These are phyloP conservation scores for Oreochromis niloticus DNA, from an alignment of 2,113 vertebrate genomes.

Conservation along the genomic window DNA sequence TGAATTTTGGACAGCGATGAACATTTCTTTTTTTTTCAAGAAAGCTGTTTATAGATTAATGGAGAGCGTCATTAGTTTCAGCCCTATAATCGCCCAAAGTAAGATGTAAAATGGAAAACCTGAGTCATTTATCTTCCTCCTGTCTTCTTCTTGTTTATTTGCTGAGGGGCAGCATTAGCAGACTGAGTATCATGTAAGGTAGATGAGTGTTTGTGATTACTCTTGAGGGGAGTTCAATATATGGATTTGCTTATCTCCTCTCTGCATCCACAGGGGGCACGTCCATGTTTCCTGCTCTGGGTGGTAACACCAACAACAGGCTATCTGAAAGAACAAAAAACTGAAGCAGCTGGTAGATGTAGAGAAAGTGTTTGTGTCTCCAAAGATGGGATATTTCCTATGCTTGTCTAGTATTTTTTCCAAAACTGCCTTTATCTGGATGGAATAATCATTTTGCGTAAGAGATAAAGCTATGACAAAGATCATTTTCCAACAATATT, in stretches of 20 bases:
- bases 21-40: neutral
- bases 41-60: neutral
- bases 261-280: neutral
- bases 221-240: conserved; percentile 26
- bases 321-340: neutral
- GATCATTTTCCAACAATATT: neutral
- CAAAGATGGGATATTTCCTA: neutral
- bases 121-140: neutral
- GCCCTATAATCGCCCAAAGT: neutral
- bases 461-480: neutral
- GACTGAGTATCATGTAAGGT: conserved; percentile 10
- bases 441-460: neutral
- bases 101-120: neutral
- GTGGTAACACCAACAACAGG: neutral
- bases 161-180: neutral
- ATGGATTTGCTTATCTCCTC: conserved; percentile 51
- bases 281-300: neutral
- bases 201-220: conserved; percentile 23
- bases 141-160: neutral
- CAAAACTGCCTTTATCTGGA: neutral
- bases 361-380: neutral
- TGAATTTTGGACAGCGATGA: neutral
- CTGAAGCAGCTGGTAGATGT: neutral
- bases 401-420: neutral
- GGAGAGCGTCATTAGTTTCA: neutral